A percentile compares a stretch with the other conserved stretches of the same genome.
Conservation (phyloP, 1,140 invertebrate species). For the Arion vulgaris region DNA sequence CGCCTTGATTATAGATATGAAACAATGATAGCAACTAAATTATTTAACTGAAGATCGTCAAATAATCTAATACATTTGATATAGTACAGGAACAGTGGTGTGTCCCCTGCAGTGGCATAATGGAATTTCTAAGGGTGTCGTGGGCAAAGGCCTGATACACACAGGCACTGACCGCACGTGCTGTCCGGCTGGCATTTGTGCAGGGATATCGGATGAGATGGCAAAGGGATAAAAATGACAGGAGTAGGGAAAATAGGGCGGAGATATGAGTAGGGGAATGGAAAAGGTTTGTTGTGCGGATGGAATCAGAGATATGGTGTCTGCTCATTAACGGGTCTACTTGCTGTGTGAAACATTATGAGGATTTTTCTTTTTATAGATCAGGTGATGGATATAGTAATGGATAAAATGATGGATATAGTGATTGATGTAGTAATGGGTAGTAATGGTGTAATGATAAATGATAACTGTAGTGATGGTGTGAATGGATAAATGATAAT, state of each 20-base stretch:
- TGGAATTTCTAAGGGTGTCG: constrained; percentile 43
- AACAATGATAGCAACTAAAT: constrained; percentile 62
- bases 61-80: constrained; percentile 60
- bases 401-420: too few relatives aligned
- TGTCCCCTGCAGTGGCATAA: constrained; percentile 43
- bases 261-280: background rate
- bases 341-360: background rate
- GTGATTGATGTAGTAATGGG: too few relatives aligned
- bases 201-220: background rate
- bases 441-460: too few relatives aligned
- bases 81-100: constrained; percentile 52
- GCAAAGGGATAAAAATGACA: background rate
- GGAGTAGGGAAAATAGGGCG: background rate
- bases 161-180: constrained; percentile 31
- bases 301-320: constrained; percentile 8
- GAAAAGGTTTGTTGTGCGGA: background rate
- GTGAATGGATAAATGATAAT: background rate
- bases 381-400: too few relatives aligned
- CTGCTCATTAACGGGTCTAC: background rate
- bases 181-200: constrained; percentile 17
- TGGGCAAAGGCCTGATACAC: constrained; percentile 18
- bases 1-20: constrained; percentile 61
- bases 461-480: background rate
- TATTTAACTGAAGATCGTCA: constrained; percentile 55
- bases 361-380: too few relatives aligned